A percentile compares a stretch with the other conserved stretches of the same genome.
phyloP scores from a whole-genome alignment of 2,113 vertebrate genomes.

The Notechis scutatus region DNA sequence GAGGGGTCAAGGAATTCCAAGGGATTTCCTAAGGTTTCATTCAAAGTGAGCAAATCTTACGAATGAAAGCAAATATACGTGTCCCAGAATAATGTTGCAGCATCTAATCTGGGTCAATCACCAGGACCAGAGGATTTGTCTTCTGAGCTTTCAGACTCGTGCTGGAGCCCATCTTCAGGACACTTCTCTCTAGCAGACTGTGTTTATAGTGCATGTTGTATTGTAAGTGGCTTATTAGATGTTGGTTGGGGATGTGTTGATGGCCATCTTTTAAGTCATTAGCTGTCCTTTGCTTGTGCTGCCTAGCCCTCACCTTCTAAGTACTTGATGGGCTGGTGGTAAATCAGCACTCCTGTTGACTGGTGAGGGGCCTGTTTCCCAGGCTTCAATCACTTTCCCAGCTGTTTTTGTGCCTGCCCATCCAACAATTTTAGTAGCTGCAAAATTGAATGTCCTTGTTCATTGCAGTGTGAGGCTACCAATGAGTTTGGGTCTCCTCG shows the following conservation, averaged over 20 bases:
- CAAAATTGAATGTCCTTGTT: neutral
- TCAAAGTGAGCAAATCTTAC: neutral
- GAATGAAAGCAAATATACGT: neutral
- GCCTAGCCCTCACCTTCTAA: neutral
- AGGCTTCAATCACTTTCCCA: neutral
- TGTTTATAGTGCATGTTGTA: neutral
- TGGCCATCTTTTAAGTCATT: neutral
- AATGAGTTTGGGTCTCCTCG: neutral
- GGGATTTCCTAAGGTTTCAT: constrained; percentile 44
- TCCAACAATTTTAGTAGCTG: neutral
- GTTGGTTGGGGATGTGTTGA: neutral
- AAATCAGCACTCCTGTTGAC: neutral
- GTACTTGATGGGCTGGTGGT: neutral
- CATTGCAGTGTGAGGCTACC: neutral
- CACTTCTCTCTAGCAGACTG: neutral
- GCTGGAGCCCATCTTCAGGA: neutral
- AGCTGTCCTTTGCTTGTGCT: neutral
- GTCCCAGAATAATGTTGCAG: neutral
- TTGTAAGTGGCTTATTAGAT: neutral
- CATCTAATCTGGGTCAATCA: neutral
- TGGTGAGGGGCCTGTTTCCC: neutral
- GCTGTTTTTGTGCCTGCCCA: neutral
- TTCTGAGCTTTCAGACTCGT: neutral
- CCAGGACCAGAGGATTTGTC: neutral
- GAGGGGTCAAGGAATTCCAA: constrained; percentile 33